These are phyloP conservation scores for Saiga tatarica DNA, from an alignment of 2,113 vertebrate species.

Conservation along the genomic window DNA sequence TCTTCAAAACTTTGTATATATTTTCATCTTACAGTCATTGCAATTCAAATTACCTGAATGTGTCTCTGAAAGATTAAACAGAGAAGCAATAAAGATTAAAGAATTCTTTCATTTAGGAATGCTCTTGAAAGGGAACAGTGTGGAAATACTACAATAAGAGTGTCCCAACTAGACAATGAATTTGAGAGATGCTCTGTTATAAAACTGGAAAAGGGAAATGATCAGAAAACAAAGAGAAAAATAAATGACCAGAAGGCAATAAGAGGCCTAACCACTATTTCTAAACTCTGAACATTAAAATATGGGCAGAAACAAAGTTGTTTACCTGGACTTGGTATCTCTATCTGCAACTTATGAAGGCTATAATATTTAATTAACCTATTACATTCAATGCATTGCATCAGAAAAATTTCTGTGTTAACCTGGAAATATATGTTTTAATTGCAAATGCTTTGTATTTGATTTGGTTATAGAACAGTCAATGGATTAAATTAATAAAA, in stretches of 20 bases:
- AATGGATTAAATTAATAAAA: not conserved
- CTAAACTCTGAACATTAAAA: not conserved
- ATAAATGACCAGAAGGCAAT: not conserved
- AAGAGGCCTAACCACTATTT: not conserved
- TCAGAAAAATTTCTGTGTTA: not conserved
- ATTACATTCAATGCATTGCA: not conserved
- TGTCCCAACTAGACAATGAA: not conserved
- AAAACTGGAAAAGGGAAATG: conserved; percentile 27
- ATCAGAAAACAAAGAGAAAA: conserved; percentile 39
- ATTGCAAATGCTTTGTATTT: not conserved
- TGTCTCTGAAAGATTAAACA: conserved; percentile 52
- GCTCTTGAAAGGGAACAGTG: not conserved
- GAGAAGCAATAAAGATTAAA: conserved; percentile 55
- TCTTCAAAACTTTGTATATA: conserved; percentile 36
- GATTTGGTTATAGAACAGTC: not conserved
- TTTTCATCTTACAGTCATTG: not conserved
- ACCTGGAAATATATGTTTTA: not conserved
- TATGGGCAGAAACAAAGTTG: not conserved
- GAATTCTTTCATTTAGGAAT: conserved; percentile 1
- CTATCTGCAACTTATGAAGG: not conserved
- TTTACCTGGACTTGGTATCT: not conserved
- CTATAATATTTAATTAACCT: not conserved
- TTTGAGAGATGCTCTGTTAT: conserved; percentile 16
- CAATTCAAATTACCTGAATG: conserved; percentile 57
- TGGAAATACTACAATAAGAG: conserved; percentile 33